phyloP scores from a whole-genome alignment of 2,888 invertebrate species.

The Neocrepidodera transversa region DNA sequence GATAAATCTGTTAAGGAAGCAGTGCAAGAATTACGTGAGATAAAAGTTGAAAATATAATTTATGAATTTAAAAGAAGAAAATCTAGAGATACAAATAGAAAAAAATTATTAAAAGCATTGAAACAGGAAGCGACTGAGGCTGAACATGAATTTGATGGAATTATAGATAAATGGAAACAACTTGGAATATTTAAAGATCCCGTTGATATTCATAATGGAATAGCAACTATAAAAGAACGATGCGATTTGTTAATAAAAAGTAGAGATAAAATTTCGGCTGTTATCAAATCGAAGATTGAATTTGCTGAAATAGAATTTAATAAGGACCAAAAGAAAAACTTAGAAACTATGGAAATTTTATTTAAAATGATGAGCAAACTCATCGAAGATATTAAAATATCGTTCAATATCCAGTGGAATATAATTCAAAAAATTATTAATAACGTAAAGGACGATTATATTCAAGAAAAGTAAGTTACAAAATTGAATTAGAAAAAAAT shows the following conservation, averaged over 20 bases:
- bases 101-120: slow-evolving; percentile 52
- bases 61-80: background rate
- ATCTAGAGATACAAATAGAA: background rate
- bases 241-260: slow-evolving; percentile 72
- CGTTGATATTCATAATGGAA: slow-evolving; percentile 73
- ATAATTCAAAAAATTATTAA: no score
- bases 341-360: no score
- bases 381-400: no score
- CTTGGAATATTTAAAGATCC: slow-evolving; percentile 73
- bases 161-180: slow-evolving; percentile 72
- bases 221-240: slow-evolving; percentile 70
- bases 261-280: no score
- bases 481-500: no score
- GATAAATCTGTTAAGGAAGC: background rate
- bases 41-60: background rate
- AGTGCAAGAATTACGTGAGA: background rate
- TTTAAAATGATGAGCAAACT: no score
- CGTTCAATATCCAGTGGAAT: no score
- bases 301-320: no score
- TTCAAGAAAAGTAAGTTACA: no score
- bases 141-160: slow-evolving; percentile 69
- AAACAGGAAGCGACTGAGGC: slow-evolving; percentile 72
- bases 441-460: no score
- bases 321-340: no score
- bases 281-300: no score